Conservation (phyloP, 1,140 invertebrate genomes). For the Cherax destructor region DNA sequence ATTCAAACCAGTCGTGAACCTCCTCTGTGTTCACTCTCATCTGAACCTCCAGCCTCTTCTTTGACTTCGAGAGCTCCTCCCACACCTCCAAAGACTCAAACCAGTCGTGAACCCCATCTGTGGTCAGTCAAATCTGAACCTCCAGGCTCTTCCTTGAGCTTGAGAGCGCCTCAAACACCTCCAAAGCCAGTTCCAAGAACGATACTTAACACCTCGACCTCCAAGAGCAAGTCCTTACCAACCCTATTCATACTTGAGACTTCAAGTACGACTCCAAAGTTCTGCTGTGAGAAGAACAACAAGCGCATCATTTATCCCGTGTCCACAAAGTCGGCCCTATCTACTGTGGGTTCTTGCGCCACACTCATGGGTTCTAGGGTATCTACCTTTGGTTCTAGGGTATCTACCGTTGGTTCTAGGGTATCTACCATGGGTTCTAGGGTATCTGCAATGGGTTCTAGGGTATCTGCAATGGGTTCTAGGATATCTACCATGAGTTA, state of each 20-base stretch:
- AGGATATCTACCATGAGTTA: too few species aligned
- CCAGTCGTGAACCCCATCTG: neutral
- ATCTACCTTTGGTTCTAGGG: neutral
- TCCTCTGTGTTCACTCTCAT: too few species aligned
- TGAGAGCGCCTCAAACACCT: neutral
- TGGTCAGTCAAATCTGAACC: neutral
- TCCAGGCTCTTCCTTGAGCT: neutral
- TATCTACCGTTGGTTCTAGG: neutral
- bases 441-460: neutral
- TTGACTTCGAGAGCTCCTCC: too few species aligned
- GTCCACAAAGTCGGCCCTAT: neutral
- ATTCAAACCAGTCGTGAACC: neutral
- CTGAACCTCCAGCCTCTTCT: too few species aligned
- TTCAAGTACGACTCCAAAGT: neutral
- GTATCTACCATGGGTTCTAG: neutral
- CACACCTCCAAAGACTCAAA: too few species aligned
- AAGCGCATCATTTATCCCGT: neutral
- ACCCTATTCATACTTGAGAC: neutral
- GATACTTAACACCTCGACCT: slow-evolving; percentile 36
- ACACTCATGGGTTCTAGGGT: neutral
- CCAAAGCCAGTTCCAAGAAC: slow-evolving; percentile 40
- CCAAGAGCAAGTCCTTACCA: slow-evolving; percentile 13
- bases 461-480: neutral
- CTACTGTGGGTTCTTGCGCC: neutral
- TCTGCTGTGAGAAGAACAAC: too few species aligned